Evolutionary conservation across 2,888 invertebrate species (phyloP).

Genomic region (Griposia aprilina): DNA sequence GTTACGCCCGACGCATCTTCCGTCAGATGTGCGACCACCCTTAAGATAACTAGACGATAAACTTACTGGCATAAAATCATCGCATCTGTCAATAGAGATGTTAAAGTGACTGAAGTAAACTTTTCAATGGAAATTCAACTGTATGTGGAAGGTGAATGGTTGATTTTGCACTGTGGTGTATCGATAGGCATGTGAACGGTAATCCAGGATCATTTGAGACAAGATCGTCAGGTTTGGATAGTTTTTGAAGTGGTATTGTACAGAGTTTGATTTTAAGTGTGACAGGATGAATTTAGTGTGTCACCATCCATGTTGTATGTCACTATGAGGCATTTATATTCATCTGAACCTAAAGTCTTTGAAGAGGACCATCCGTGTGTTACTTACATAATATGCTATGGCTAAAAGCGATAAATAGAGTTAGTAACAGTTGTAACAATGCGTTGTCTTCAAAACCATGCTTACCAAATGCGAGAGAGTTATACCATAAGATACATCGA

Average conservation of each 20-base stretch:
- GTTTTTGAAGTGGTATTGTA: slow-evolving; percentile 65
- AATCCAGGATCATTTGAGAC: slow-evolving; percentile 85
- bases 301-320: too few species aligned
- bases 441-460: neutral
- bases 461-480: too few species aligned
- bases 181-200: slow-evolving; percentile 68
- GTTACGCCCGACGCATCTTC: neutral
- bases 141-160: slow-evolving; percentile 30
- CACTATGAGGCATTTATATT: neutral
- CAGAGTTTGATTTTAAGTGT: slow-evolving; percentile 55
- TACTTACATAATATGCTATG: too few species aligned
- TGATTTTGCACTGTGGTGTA: slow-evolving; percentile 39
- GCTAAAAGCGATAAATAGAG: too few species aligned
- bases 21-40: neutral
- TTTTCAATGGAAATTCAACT: slow-evolving; percentile 8
- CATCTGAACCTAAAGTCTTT: neutral
- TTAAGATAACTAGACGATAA: slow-evolving; percentile 63
- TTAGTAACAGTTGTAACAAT: neutral
- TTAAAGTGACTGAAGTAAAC: slow-evolving; percentile 37
- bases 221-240: slow-evolving; percentile 75
- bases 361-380: too few species aligned
- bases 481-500: too few species aligned
- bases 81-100: slow-evolving; percentile 77
- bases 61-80: slow-evolving; percentile 65
- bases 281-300: slow-evolving; percentile 49